phyloP scores from a whole-genome alignment of 2,888 invertebrate genomes.

The Drosophila mettleri region DNA sequence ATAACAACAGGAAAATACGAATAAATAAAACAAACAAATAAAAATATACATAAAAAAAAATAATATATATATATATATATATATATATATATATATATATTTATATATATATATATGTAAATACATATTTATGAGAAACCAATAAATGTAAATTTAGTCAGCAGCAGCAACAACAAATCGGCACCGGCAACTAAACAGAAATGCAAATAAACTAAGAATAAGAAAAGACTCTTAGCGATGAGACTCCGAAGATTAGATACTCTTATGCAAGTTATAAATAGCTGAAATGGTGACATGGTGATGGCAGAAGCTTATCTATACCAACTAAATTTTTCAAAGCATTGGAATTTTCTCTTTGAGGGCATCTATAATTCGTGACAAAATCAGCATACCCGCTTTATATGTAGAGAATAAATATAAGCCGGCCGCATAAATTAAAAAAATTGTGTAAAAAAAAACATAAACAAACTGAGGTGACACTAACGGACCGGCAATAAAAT shows the following conservation, averaged over 20 bases:
- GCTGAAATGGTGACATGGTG: not conserved
- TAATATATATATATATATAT: not conserved
- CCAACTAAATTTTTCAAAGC: too few relatives aligned
- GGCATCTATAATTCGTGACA: not conserved
- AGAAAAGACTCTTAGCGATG: not conserved
- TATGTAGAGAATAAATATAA: slow-evolving; percentile 14
- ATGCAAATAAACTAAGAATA: slow-evolving; percentile 50
- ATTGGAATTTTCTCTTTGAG: not conserved
- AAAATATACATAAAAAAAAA: slow-evolving; percentile 16
- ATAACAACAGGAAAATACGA: slow-evolving; percentile 32
- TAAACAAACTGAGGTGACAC: slow-evolving; percentile 57
- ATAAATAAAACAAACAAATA: slow-evolving; percentile 41
- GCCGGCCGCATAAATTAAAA: slow-evolving; percentile 70
- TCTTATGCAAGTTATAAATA: not conserved
- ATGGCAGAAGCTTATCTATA: not conserved
- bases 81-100: slow-evolving; percentile 6
- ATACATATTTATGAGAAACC: slow-evolving; percentile 58
- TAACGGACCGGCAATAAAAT: slow-evolving; percentile 55
- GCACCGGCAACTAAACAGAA: slow-evolving; percentile 47
- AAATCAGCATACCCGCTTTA: not conserved
- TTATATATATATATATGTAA: not conserved
- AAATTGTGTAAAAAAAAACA: slow-evolving; percentile 35
- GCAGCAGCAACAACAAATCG: slow-evolving; percentile 36
- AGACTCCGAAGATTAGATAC: not conserved
- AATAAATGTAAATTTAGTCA: slow-evolving; percentile 75